Evolutionary conservation across 2,888 invertebrate genomes (phyloP).

Genomic region (Cabera pusaria): DNA sequence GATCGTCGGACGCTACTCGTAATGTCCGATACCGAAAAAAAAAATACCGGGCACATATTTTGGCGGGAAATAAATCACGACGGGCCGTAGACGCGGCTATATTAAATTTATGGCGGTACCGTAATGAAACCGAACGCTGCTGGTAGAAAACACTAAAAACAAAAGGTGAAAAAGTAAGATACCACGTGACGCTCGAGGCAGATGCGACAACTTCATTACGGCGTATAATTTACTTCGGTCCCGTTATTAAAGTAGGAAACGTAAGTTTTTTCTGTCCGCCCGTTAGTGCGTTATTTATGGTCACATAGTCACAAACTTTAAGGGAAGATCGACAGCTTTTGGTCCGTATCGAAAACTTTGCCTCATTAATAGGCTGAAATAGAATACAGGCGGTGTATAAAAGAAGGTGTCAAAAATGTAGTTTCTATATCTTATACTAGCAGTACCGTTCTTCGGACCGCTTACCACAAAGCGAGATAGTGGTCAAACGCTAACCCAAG

Average conservation of each 20-base stretch:
- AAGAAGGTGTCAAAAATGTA: constrained; percentile 2
- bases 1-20: constrained; percentile 79
- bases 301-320: constrained; percentile 56
- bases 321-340: constrained; percentile 49
- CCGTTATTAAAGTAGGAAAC: constrained; percentile 78
- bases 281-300: constrained; percentile 73
- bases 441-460: too few species aligned
- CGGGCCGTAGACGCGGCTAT: constrained; percentile 66
- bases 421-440: too few species aligned
- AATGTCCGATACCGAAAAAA: constrained; percentile 70
- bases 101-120: constrained; percentile 77
- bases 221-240: constrained; percentile 74
- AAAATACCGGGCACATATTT: constrained; percentile 73
- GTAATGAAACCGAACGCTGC: constrained; percentile 39
- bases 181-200: constrained; percentile 57
- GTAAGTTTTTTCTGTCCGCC: constrained; percentile 63
- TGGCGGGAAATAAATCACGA: constrained; percentile 81
- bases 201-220: constrained; percentile 77
- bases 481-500: too few species aligned
- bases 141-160: constrained; percentile 32
- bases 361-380: constrained; percentile 2
- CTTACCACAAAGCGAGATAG: too few species aligned
- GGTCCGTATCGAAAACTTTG: constrained; percentile 20
- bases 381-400: background rate
- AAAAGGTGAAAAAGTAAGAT: constrained; percentile 37